Base-by-base conservation (phyloP, 2,888 invertebrate genomes). In the Rhagophthalmus giganteus region DNA sequence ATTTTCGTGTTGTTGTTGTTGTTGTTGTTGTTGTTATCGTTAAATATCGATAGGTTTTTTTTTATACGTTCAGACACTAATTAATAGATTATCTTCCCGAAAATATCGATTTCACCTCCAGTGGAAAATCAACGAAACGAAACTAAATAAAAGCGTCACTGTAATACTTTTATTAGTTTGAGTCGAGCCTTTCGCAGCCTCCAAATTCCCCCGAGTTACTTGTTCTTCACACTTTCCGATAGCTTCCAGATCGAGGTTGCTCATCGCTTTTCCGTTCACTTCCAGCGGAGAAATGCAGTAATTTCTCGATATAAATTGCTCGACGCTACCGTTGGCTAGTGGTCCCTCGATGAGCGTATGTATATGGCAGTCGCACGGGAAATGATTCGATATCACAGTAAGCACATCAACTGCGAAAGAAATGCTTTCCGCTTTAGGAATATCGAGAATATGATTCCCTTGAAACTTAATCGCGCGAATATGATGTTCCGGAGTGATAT, bases 241-340 rank as follows among this genome's bases (percentile, higher is more conserved):
- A 6, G 81, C 72, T 53, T 84, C 83, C 51, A 85, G 76, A 65
- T 86, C 83, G 54, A 87, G 77, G 38, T 79, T 81, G 53, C 81
- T 83, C 81, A 92, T 82, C 30, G 85, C 82, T 57, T 86, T 82
- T 1, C 90, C 90, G 59, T 91, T 90, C 58, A 88, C 84, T 71
- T 90, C 88, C 62, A 90, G 77, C 48, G 92, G 91, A 10, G 90
- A 90, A 68, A 92, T 90, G 77, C 92, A 93, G 72, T 81, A 88
- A 74, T 93, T 93, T 63, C 84, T 85, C 47, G 83, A 80, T 52
- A 85, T 78, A 67, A 90, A 89, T 50, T 86, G 84, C 31, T 79
- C 77, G 59, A 79, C 73, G 54, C 83, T 82, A 14, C 82, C 82
- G 67, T 87, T 82, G 12, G 86, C 87, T 56, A 91, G 76, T 25